Conservation (phyloP, 1,140 invertebrate species). For the Drosophila varians region DNA sequence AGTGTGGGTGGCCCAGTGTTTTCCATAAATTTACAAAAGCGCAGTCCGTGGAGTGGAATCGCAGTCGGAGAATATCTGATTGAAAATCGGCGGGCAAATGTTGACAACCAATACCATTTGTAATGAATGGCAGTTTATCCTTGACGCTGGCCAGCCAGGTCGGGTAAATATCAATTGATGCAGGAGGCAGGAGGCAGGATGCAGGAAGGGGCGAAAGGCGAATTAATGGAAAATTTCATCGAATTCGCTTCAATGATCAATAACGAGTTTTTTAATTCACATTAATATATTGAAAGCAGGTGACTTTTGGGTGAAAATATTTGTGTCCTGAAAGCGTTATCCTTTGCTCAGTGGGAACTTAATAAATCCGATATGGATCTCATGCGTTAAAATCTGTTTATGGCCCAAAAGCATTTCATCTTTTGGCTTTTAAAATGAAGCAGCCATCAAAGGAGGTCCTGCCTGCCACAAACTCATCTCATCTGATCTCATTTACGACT, state of each 20-base stretch:
- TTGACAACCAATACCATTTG: slow-evolving; percentile 12
- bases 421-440: slow-evolving; percentile 30
- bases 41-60: slow-evolving; percentile 3
- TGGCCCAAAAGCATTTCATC: slow-evolving; percentile 21
- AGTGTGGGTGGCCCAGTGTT: not conserved
- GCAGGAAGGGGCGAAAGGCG: not conserved
- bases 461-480: slow-evolving; percentile 25
- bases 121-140: slow-evolving; percentile 15
- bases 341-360: not conserved
- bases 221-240: not conserved
- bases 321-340: not conserved
- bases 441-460: not conserved
- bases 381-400: slow-evolving; percentile 6
- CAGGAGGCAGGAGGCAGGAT: too few species aligned
- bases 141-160: not conserved
- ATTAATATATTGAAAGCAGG: not conserved
- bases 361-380: not conserved
- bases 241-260: not conserved
- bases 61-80: slow-evolving; percentile 26
- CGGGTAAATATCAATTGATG: not conserved
- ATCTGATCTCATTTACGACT: slow-evolving; percentile 69
- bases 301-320: not conserved
- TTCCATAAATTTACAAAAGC: slow-evolving; percentile 1
- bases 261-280: not conserved
- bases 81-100: slow-evolving; percentile 36